Percentiles rank a stretch among this genome's conserved stretches.
These are phyloP conservation scores for Tethya wilhelma DNA, from an alignment of 37 sponge, comb jelly and placozoan genomes.

Conservation along the genomic window DNA sequence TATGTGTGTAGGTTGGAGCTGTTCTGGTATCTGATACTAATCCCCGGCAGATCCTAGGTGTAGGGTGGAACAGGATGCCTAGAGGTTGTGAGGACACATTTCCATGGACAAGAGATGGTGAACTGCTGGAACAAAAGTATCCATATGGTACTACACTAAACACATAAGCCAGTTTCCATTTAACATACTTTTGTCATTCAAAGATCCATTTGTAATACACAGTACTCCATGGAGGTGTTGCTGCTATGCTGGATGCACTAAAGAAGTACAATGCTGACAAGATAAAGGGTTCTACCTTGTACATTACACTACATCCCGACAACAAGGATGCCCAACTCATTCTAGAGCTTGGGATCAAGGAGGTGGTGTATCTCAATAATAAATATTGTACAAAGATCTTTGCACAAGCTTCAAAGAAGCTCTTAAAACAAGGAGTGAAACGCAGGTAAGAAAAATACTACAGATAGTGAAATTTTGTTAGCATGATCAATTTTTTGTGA, in stretches of 20 bases:
- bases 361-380: neutral
- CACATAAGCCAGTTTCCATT: neutral
- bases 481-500: too few species aligned
- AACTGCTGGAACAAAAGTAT: neutral
- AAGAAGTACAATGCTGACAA: neutral
- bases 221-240: neutral
- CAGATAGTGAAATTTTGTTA: neutral
- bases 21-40: too few species aligned
- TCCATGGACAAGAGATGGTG: neutral
- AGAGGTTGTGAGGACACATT: neutral
- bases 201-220: neutral
- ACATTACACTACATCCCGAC: neutral
- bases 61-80: neutral
- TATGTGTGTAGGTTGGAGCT: too few species aligned
- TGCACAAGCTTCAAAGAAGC: neutral
- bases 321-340: neutral
- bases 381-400: neutral
- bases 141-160: neutral
- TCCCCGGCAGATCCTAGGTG: neutral
- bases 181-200: too few species aligned
- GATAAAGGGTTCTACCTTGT: neutral
- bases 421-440: neutral
- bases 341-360: neutral
- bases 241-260: neutral
- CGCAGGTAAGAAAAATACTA: neutral